A percentile compares a stretch with the other conserved stretches of the same genome.
phyloP scores from a whole-genome alignment of 2,888 invertebrate species.

The Dynastes maya region DNA sequence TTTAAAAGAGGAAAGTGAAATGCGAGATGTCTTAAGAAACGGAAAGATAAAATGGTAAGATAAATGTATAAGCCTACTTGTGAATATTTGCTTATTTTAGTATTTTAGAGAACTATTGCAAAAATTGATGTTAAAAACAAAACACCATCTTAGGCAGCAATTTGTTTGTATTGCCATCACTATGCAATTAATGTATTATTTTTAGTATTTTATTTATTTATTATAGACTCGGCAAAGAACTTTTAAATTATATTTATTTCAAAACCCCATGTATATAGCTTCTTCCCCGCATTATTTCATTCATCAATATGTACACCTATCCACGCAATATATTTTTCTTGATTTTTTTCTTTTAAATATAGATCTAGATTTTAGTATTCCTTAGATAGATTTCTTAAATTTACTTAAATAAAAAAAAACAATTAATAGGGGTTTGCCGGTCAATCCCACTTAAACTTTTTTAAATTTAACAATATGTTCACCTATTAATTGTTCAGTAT shows the following conservation, averaged over 20 bases:
- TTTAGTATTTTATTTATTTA: slow-evolving; percentile 17
- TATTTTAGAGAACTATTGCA: background rate
- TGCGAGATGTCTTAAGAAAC: background rate
- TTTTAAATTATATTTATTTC: background rate
- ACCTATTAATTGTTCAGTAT: background rate
- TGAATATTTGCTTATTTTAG: too few relatives aligned
- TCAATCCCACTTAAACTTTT: too few relatives aligned
- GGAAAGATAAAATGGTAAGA: background rate
- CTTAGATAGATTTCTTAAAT: too few relatives aligned
- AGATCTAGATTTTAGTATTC: too few relatives aligned
- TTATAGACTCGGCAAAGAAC: background rate
- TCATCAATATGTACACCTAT: too few relatives aligned
- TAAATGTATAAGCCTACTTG: too few relatives aligned
- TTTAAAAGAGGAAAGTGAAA: background rate
- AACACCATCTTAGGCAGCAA: background rate
- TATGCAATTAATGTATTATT: background rate
- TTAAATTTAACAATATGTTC: too few relatives aligned
- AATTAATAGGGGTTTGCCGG: too few relatives aligned
- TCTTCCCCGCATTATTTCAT: too few relatives aligned
- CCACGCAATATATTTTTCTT: too few relatives aligned
- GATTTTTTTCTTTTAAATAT: too few relatives aligned
- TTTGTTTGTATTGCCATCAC: background rate
- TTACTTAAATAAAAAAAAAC: too few relatives aligned
- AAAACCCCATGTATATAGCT: background rate
- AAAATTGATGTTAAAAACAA: background rate